A percentile compares a stretch with the other conserved stretches of the same genome.
Evolutionary conservation across 37 sponge, comb jelly and placozoan species (phyloP).

Genomic region (Chondrosia reniformis): DNA sequence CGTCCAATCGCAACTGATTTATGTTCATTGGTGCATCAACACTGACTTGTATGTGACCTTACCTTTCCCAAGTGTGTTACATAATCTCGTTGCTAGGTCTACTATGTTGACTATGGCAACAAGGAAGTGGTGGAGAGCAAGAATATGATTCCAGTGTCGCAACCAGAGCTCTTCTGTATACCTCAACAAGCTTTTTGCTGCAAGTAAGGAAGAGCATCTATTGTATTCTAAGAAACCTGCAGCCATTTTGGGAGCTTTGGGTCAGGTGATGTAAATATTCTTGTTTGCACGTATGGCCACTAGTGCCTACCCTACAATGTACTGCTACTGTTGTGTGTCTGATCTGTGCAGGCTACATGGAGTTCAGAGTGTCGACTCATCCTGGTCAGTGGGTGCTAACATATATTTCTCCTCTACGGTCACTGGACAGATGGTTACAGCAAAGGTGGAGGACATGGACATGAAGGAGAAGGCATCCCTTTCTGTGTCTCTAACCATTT

Average conservation of each 20-base stretch:
- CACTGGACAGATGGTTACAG: neutral
- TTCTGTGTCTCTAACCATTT: neutral
- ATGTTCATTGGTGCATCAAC: neutral
- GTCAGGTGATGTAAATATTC: too few relatives aligned
- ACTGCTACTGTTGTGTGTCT: too few relatives aligned
- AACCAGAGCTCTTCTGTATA: neutral
- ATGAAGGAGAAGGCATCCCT: neutral
- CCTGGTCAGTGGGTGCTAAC: neutral
- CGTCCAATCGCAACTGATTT: too few relatives aligned
- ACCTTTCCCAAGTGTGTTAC: neutral
- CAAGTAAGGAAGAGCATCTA: too few relatives aligned
- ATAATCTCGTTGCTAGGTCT: neutral
- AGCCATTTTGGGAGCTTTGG: too few relatives aligned
- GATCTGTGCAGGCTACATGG: neutral
- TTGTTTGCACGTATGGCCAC: too few relatives aligned
- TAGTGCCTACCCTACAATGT: too few relatives aligned
- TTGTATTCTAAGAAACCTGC: too few relatives aligned
- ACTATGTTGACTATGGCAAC: slow-evolving; percentile 14
- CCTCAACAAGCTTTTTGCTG: slow-evolving; percentile 20
- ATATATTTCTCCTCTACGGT: neutral
- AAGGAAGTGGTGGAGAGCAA: neutral
- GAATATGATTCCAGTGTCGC: neutral
- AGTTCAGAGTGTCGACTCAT: neutral
- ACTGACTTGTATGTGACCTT: neutral
- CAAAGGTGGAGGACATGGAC: neutral